Base-by-base conservation (phyloP, 1,140 invertebrate species). In the Ganaspis sp. region DNA sequence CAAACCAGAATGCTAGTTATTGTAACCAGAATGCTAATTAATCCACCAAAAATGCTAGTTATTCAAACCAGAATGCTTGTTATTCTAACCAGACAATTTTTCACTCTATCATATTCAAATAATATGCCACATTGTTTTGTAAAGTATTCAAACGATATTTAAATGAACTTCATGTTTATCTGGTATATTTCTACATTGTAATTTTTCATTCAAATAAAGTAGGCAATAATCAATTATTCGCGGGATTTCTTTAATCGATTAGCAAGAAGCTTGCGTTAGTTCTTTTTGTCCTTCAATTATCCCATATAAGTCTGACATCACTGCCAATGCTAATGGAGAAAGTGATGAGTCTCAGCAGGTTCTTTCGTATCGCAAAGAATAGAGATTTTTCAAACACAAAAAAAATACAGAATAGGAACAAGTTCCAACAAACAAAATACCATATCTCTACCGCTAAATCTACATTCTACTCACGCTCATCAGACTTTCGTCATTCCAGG, bases 241-340 rank as follows among this genome's bases (percentile, higher is more conserved):
- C 23, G 11, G 21, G 11, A 29, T 64, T 64, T 64, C 54, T 64
- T 64, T 64, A 64, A 64, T 64, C 54, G 54, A 64, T 64, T 64
- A 29, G 54, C 54, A 29, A 64, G 54, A 64, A 64, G 23, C 11
- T 64, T 64, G 15, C 26, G 26, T 64, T 64, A n/a, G 23, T 26
- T 64, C 26, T 64, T 64, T 64, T 64, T 64, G 23, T 26, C 26
- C 58, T 34, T 64, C 58, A 64, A 64, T 64, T 29, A 34, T 64
- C 26, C 23, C 58, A 64, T 64, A 29, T 29, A 29, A 29, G 58
- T 26, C 26, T 64, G 58, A 64, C 58, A 64, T 64, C 58, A 64
- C 58, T 64, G 58, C 58, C 58, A 64, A 64, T 64, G 58, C 58
- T 64, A 64, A 64, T 64, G 58, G 58, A 64, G 58, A 64, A 64